Percentiles rank a stretch among this genome's conserved stretches.
Evolutionary conservation across 1,140 invertebrate genomes (phyloP).

Genomic region (Babylonia areolata): DNA sequence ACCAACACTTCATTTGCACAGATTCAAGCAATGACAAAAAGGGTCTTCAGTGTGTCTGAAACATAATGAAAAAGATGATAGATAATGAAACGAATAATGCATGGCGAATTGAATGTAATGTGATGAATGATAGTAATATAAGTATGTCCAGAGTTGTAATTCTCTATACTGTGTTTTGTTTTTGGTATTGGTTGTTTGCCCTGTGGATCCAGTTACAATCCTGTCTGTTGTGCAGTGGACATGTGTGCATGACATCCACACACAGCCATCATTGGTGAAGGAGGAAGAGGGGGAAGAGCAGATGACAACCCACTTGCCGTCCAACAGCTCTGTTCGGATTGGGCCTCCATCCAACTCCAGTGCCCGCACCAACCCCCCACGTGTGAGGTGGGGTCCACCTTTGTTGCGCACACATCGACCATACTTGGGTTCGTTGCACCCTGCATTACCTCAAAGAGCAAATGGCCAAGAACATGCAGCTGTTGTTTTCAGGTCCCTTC

Average conservation of each 20-base stretch:
- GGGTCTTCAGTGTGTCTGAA: too few species aligned
- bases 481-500: not conserved
- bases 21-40: too few species aligned
- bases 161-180: too few species aligned
- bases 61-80: too few species aligned
- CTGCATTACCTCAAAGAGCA: not conserved
- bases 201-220: too few species aligned
- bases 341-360: not conserved
- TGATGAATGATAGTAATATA: too few species aligned
- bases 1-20: too few species aligned
- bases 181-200: too few species aligned
- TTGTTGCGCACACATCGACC: not conserved
- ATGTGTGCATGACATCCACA: conserved; percentile 93
- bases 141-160: too few species aligned
- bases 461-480: not conserved
- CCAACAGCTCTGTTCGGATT: not conserved
- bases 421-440: not conserved
- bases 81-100: too few species aligned
- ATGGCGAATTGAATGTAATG: too few species aligned
- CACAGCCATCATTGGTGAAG: not conserved
- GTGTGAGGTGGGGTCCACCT: not conserved
- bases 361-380: not conserved
- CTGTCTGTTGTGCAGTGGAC: conserved; percentile 84
- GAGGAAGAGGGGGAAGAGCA: not conserved
- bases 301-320: not conserved